Conservation (phyloP, 2,113 vertebrate species). For the Synchiropus splendidus region DNA sequence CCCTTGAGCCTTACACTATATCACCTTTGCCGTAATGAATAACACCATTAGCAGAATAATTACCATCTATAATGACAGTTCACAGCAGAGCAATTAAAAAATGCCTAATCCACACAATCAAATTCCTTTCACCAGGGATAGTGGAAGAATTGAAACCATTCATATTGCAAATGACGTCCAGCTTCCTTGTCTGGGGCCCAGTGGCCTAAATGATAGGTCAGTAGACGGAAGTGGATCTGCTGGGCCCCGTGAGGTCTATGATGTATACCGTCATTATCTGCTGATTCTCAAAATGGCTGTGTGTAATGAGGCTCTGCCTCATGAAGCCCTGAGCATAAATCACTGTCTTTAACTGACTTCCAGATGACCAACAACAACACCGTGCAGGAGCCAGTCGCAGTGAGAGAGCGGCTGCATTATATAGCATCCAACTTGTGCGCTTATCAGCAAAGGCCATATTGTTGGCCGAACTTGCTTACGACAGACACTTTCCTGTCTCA, state of each 20-base stretch:
- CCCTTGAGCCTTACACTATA: background rate
- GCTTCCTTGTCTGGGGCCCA: conserved; percentile 29
- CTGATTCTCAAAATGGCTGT: conserved; percentile 73
- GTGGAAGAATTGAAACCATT: conserved; percentile 15
- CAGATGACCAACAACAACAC: conserved; percentile 60
- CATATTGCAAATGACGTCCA: conserved; percentile 21
- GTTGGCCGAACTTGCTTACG: conserved; percentile 33
- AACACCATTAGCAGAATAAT: conserved; percentile 11
- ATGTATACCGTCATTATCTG: conserved; percentile 76
- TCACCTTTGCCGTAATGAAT: conserved; percentile 7
- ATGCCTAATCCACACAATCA: conserved; percentile 10
- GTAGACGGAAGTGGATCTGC: conserved; percentile 52
- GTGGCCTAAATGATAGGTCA: conserved; percentile 42
- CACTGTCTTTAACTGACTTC: conserved; percentile 68
- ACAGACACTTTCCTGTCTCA: conserved; percentile 21
- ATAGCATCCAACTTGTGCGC: conserved; percentile 26
- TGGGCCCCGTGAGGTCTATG: conserved; percentile 56
- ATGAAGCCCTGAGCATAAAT: conserved; percentile 63
- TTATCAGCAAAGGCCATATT: conserved; percentile 52
- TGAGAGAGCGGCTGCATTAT: conserved; percentile 19
- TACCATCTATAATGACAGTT: conserved; percentile 15
- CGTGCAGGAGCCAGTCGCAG: conserved; percentile 32
- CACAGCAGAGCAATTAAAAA: conserved; percentile 16
- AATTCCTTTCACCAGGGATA: conserved; percentile 11
- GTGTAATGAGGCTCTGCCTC: conserved; percentile 70